Evolutionary conservation across 2,888 invertebrate genomes (phyloP).

Genomic region (Oithona nana): DNA sequence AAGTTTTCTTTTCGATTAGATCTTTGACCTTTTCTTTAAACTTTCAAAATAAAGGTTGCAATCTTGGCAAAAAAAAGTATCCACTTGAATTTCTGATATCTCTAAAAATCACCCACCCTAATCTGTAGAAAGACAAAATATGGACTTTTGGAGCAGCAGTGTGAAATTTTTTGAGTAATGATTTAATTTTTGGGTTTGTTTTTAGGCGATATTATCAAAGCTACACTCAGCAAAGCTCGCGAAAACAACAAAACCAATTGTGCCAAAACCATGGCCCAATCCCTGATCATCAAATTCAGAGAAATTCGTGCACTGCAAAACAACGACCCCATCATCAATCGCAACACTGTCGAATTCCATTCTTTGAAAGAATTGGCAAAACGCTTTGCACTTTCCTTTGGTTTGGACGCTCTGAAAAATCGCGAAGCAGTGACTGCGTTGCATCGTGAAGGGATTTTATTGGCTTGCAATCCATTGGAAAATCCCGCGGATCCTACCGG

Average conservation of each 20-base stretch:
- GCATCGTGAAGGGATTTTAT: constrained; percentile 81
- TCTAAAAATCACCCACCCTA: no score
- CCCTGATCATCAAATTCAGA: constrained; percentile 62
- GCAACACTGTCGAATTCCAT: constrained; percentile 60
- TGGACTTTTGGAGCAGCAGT: neutral
- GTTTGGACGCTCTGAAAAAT: constrained; percentile 87
- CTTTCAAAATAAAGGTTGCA: no score
- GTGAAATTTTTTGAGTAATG: no score
- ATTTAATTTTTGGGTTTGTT: no score
- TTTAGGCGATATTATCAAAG: constrained; percentile 16
- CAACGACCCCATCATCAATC: constrained; percentile 32
- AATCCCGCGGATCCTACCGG: constrained; percentile 46
- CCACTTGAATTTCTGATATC: no score
- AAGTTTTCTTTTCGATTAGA: no score
- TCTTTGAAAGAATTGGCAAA: constrained; percentile 91
- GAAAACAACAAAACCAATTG: constrained; percentile 94
- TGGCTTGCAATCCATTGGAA: constrained; percentile 51
- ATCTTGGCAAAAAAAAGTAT: no score
- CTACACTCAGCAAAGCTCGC: constrained; percentile 82
- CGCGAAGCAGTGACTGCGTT: constrained; percentile 85
- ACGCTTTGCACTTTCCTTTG: constrained; percentile 88
- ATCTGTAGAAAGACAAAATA: neutral
- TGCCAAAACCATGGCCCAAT: constrained; percentile 78
- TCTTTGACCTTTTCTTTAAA: no score
- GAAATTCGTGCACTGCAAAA: constrained; percentile 20